A percentile compares a stretch with the other conserved stretches of the same genome.
Evolutionary conservation across 2,797 vertebrate genomes (phyloP).

Genomic region (Melanotaenia trifasciata): DNA sequence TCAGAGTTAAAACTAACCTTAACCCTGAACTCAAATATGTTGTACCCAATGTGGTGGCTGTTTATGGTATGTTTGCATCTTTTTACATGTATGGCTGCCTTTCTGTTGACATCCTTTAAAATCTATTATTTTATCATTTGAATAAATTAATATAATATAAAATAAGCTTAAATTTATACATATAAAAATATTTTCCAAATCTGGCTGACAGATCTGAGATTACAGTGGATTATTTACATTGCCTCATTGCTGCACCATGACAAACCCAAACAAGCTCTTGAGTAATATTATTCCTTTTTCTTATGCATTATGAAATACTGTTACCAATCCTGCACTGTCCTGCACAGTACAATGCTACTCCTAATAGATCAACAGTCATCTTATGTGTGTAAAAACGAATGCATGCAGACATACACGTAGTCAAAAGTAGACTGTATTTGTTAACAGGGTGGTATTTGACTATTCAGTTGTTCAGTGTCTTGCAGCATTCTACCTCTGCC

Average conservation of each 20-base stretch:
- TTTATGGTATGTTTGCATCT: conserved; percentile 1
- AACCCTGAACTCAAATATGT: conserved; percentile 40
- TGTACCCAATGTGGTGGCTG: conserved; percentile 15
- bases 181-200: background rate
- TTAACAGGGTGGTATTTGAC: conserved; percentile 82
- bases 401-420: conserved; percentile 73
- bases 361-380: conserved; percentile 64
- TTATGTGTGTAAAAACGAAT: conserved; percentile 77
- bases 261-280: conserved; percentile 47
- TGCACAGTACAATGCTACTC: conserved; percentile 29
- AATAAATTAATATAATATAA: background rate
- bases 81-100: background rate
- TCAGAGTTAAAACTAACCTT: conserved; percentile 59
- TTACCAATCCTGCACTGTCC: conserved; percentile 44
- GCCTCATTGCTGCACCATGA: background rate
- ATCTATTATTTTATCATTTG: background rate
- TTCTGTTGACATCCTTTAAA: conserved; percentile 7
- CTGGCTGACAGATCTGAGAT: background rate
- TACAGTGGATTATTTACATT: background rate
- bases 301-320: conserved; percentile 73
- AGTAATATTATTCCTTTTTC: conserved; percentile 43
- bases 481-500: conserved; percentile 80
- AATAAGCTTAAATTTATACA: background rate
- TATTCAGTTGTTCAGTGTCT: conserved; percentile 65
- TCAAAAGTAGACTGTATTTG: conserved; percentile 75